Evolutionary conservation across 2,113 vertebrate species (phyloP).

Genomic region (Pandion haliaetus): DNA sequence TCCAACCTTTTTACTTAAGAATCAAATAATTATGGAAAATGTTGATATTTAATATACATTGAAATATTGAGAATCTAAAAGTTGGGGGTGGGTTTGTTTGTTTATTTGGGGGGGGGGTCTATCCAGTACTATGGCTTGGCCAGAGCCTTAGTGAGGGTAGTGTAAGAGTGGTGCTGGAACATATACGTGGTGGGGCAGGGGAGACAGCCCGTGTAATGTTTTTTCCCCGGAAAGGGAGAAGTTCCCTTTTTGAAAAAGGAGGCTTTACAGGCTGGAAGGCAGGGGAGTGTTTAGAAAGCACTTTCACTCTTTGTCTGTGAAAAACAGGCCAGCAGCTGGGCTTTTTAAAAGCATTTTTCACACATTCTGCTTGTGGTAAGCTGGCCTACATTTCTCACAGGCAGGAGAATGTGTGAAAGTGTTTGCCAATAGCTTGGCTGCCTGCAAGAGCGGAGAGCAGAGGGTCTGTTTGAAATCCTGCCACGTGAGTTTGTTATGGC

Average conservation of each 20-base stretch:
- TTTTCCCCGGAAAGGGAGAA: neutral
- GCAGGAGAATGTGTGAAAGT: conserved; percentile 30
- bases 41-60: neutral
- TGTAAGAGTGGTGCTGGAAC: neutral
- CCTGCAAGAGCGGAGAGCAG: neutral
- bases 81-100: neutral
- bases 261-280: neutral
- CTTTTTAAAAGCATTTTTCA: conserved; percentile 19
- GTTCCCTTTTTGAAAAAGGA: neutral
- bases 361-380: neutral
- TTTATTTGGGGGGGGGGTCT: neutral
- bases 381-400: conserved; percentile 36
- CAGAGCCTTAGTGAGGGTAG: neutral
- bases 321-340: conserved; percentile 24
- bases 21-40: neutral
- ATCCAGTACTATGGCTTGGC: neutral
- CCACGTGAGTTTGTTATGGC: neutral
- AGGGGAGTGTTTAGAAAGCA: neutral
- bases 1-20: neutral
- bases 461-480: neutral
- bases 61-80: neutral
- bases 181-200: neutral
- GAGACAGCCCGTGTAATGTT: neutral
- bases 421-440: conserved; percentile 47
- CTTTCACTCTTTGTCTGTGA: neutral